Evolutionary conservation across 92 coral and sea anemone genomes (phyloP), one percentile per base, ranked within the genome.

Genomic region (Porites cylindrica): DNA sequence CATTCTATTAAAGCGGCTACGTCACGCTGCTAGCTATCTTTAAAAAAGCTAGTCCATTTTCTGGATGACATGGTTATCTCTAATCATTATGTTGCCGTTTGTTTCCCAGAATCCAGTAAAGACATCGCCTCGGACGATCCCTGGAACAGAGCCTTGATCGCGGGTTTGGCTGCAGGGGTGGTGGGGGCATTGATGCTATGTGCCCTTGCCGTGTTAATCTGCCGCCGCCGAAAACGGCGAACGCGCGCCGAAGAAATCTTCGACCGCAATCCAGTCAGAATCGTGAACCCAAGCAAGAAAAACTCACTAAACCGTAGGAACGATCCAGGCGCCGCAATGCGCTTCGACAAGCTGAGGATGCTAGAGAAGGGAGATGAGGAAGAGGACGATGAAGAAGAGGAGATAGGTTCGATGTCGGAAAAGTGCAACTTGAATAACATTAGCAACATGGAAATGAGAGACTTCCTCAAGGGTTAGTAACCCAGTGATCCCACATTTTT

Each of bases 241-340:
- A 79, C 74, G 56, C 90, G 88, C 43, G 91, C 77, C 70, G 89
- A 85, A 59, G 83, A 83, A 4, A 21, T 68, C 8, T 88, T 90
- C 6, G 69, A 79, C 70, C 85, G 87, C 50, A 81, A 84, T 80
- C 89, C 97, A 13, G 78, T 92, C 51, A 91, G 99, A 47, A 94
- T 97, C 61, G 89, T 97, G 62, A 97, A 97, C 79, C 92, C 98
- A 3, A 74, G 91, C 84, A 97, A 97, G 88, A 93, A 93, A 79
- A 94, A 90, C 65, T 93, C 98, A 8, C 73, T 95, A 67, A 94
- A 92, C 90, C 85, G 94, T 52, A 82, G 93, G 23, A 93, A 93
- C 76, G 93, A 88, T 29, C 80, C 54, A n/a, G 87, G 51, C 20
- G 96, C 91, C 58, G 92, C 64, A 78, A 87, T 66, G 69, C 77